Base-by-base conservation (phyloP, 2,888 invertebrate species). In the Oscheius myriophilus region DNA sequence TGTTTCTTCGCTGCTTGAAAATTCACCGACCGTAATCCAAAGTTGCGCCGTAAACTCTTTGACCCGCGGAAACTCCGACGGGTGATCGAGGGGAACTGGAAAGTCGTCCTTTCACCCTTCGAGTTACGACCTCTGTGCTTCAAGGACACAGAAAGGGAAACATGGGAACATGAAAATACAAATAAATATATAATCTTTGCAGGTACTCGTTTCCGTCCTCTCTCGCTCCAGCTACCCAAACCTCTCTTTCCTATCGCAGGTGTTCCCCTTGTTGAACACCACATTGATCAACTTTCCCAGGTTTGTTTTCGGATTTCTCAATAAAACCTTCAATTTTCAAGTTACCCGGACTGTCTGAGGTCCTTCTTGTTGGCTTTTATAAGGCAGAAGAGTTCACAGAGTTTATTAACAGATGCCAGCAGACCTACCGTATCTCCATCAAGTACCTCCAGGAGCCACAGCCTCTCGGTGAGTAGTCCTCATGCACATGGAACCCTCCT, bases 171-270 rank as follows among this genome's bases (percentile, higher is more conserved):
- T 9, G 33, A 16, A 25, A 26, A 70, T 21, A 63, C 3, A 9
- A 66, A 39, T 43, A 53, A 25, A 25, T 2, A 25, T 49, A 26
- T 53, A 25, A 6, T 53, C 41, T 2, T 63, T 89, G 46, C 87
- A 96, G 97, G 97, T 0, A 98, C 97, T 11, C 90, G 97, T 65
- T 98, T 98, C 88, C 92, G 98, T 0, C 98, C 98, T 0, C 89
- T 98, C 2, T 96, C 96, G 0, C 89, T 98, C 70, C 96, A 97
- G 87, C 92, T 93, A n/a, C 96, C 98, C 0, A 98, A 98, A 87
- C 97, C 97, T 0, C 87, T 98, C 18, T 98, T 98, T 88, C 96
- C 96, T 0, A 92, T 98, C 16, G 98, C 96, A 61, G 98, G 98
- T 0, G 89, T 94, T 49, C 96, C 97, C 0, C 90, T 97, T 72